These are phyloP conservation scores for Scyliorhinus canicula DNA, from an alignment of 2,797 vertebrate species.

Conservation along the genomic window DNA sequence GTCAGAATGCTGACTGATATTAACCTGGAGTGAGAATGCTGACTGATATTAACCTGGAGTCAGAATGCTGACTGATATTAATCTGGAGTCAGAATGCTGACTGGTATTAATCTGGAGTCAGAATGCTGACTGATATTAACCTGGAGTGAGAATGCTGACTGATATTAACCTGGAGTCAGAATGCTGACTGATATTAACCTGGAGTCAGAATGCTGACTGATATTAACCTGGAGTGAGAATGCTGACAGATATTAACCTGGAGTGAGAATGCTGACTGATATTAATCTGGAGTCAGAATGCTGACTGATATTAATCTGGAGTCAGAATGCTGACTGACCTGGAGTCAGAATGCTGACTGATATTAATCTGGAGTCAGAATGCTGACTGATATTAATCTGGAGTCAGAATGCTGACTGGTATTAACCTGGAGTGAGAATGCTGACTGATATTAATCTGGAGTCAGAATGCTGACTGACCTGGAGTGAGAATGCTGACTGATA, in stretches of 20 bases:
- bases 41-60: background rate
- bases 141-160: background rate
- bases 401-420: too few species aligned
- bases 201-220: background rate
- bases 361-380: background rate
- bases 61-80: background rate
- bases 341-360: background rate
- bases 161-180: background rate
- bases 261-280: background rate
- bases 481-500: background rate
- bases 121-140: background rate
- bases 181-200: background rate
- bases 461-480: too few species aligned
- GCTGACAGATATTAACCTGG: background rate
- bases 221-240: background rate
- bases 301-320: too few species aligned
- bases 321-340: too few species aligned
- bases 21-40: background rate
- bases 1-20: too few species aligned
- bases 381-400: background rate
- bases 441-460: too few species aligned
- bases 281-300: background rate
- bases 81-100: background rate
- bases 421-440: background rate
- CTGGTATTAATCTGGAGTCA: background rate